Evolutionary conservation across 2,113 vertebrate genomes (phyloP).

Genomic region (Chrysemys picta): DNA sequence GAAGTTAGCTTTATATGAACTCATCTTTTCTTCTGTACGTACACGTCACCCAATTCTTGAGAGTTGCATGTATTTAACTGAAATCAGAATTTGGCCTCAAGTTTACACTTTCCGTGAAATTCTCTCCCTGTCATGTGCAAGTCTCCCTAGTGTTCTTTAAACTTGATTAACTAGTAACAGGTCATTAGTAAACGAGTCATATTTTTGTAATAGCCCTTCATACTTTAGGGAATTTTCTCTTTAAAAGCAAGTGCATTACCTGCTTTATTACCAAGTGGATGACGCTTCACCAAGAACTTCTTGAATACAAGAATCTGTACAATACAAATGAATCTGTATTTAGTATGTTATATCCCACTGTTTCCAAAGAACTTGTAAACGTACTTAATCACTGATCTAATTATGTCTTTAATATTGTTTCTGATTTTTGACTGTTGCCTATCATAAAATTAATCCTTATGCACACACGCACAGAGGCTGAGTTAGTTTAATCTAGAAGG

Average conservation of each 20-base stretch:
- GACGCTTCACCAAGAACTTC: not conserved
- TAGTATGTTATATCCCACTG: not conserved
- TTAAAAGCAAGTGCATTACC: not conserved
- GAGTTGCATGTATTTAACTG: not conserved
- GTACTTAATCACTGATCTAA: not conserved
- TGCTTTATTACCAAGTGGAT: not conserved
- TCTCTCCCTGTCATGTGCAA: not conserved
- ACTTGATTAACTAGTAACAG: not conserved
- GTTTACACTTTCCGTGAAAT: not conserved
- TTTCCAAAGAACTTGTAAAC: not conserved
- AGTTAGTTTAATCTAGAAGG: not conserved
- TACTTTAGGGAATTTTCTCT: not conserved
- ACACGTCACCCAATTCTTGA: not conserved
- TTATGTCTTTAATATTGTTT: not conserved
- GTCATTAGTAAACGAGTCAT: not conserved
- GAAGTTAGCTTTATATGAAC: not conserved
- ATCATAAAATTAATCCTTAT: not conserved
- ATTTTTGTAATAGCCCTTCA: not conserved
- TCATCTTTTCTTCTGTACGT: not conserved
- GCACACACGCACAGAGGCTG: not conserved
- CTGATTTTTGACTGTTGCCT: not conserved
- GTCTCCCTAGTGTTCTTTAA: not conserved
- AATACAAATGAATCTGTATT: not conserved
- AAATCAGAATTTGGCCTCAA: not conserved
- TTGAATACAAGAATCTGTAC: not conserved